Conservation (phyloP, 2,113 vertebrate genomes). For the Prochilodus magdalenae region DNA sequence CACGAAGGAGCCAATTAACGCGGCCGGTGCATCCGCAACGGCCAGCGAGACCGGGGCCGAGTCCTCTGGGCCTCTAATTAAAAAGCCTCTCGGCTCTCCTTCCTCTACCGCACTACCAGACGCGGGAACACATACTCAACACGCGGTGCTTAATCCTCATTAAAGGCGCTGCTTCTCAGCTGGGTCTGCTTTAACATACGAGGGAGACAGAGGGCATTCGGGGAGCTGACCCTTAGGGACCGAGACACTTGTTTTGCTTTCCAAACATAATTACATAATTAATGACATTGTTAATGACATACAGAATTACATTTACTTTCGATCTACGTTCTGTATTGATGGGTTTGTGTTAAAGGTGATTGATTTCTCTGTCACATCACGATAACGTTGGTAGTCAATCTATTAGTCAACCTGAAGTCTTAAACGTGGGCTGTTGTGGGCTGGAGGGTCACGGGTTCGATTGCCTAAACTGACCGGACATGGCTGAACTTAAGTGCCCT, state of each 20-base stretch:
- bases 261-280: not conserved
- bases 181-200: not conserved
- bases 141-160: constrained; percentile 43
- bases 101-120: not conserved
- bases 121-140: constrained; percentile 11
- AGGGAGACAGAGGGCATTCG: not conserved
- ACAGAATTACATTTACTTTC: too few species aligned
- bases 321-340: too few species aligned
- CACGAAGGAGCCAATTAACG: constrained; percentile 75
- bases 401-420: too few species aligned
- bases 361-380: too few species aligned
- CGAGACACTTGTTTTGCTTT: not conserved
- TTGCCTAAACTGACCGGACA: too few species aligned
- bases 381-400: too few species aligned
- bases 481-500: too few species aligned
- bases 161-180: constrained; percentile 21
- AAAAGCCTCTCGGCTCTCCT: constrained; percentile 54
- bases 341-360: too few species aligned
- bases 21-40: constrained; percentile 62
- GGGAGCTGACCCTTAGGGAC: not conserved
- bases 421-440: too few species aligned
- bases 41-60: constrained; percentile 72
- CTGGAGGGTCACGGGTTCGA: too few species aligned
- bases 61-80: constrained; percentile 76
- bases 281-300: not conserved